Conservation (phyloP, 1,140 invertebrate species). For the Sitophilus oryzae region DNA sequence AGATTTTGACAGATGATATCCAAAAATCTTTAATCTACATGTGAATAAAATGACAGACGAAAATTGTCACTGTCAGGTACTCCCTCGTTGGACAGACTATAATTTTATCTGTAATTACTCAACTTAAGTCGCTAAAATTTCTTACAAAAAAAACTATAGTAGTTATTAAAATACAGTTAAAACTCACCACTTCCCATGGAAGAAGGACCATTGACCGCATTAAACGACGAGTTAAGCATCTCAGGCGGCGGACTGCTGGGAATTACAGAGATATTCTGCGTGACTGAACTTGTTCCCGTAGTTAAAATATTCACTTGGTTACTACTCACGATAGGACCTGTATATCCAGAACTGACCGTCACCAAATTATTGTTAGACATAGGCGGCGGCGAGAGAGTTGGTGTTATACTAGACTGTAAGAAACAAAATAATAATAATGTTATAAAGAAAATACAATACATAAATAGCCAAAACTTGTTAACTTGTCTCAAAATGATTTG, state of each 20-base stretch:
- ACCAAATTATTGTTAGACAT: slow-evolving; percentile 31
- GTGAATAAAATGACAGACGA: no score
- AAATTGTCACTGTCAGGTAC: no score
- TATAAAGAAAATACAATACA: neutral
- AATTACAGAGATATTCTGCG: slow-evolving; percentile 38
- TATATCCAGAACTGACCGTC: slow-evolving; percentile 40
- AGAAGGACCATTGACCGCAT: slow-evolving; percentile 13
- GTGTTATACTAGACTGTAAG: slow-evolving; percentile 2
- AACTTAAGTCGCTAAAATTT: no score
- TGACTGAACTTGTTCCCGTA: slow-evolving; percentile 27
- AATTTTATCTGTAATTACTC: no score
- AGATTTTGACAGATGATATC: no score
- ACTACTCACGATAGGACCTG: slow-evolving; percentile 34
- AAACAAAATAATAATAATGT: neutral
- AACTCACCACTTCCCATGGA: slow-evolving; percentile 27
- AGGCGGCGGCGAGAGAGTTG: slow-evolving; percentile 13
- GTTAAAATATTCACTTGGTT: slow-evolving; percentile 39
- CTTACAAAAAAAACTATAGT: no score
- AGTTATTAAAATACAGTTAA: no score
- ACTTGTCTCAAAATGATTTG: no score
- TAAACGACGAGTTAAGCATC: slow-evolving; percentile 25
- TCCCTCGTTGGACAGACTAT: no score
- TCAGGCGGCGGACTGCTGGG: slow-evolving; percentile 36
- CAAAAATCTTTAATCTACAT: no score
- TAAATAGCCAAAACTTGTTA: no score